These are phyloP conservation scores for Pocillopora meandrina DNA, from an alignment of 92 coral and sea anemone genomes.

Conservation along the genomic window DNA sequence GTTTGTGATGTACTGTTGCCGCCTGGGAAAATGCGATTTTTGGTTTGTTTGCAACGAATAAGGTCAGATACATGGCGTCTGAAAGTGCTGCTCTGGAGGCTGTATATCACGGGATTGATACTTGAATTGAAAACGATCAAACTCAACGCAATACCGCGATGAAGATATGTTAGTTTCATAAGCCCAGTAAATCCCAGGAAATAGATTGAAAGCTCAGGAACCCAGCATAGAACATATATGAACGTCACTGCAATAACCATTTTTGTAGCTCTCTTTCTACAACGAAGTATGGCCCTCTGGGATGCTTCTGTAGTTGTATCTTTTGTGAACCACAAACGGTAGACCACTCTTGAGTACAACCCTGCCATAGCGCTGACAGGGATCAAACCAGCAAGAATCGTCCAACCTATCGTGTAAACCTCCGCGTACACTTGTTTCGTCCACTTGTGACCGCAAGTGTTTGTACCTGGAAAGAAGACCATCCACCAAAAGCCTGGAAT, in stretches of 20 bases:
- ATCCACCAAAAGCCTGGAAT: not conserved
- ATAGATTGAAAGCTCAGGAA: slow-evolving; percentile 13
- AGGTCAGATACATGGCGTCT: too few species aligned
- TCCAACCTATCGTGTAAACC: not conserved
- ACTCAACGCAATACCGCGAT: not conserved
- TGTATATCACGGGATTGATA: not conserved
- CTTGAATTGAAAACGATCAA: slow-evolving; percentile 8
- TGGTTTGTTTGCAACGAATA: too few species aligned
- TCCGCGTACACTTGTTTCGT: not conserved
- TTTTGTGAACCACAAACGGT: not conserved
- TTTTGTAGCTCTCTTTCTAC: not conserved
- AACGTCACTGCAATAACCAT: slow-evolving; percentile 3
- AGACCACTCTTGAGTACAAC: slow-evolving; percentile 5
- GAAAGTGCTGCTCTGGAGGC: slow-evolving; percentile 1
- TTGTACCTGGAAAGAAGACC: not conserved
- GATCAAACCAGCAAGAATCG: not conserved
- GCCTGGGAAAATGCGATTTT: too few species aligned
- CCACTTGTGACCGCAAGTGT: not conserved
- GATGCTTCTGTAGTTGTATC: not conserved
- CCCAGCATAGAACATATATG: slow-evolving; percentile 2
- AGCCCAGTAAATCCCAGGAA: slow-evolving; percentile 8
- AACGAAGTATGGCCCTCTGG: not conserved
- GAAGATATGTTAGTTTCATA: not conserved
- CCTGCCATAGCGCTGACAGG: not conserved
- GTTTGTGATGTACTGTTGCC: too few species aligned